Evolutionary conservation across 2,797 vertebrate species (phyloP), one percentile per base, ranked within the genome.

Genomic region (Myotis pilosus): DNA sequence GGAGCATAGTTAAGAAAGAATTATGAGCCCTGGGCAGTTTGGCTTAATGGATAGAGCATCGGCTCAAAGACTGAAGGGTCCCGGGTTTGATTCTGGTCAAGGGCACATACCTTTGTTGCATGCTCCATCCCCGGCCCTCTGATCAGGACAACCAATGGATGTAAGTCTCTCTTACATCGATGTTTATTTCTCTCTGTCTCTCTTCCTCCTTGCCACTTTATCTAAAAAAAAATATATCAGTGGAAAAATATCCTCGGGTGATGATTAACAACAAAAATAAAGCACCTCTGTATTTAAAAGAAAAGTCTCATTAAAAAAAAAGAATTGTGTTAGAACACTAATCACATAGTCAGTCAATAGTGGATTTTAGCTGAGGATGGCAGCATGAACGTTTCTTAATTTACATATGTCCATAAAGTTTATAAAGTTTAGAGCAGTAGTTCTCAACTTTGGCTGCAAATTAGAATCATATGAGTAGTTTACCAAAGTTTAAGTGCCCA

Each of bases 1-100:
- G 62, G 15, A 78, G 47, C 51, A 78, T 94, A 84, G 22, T 83
- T 84, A 93, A 93, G 66, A 94, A 94, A 88, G 47, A 87, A 83
- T 62, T 92, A 82, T 51, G 62, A 87, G 22, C 3, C n/a, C n/a
- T 33, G 9, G n/a, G 30, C 64, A 8, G 64, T 33, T 33, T 68
- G 64, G 64, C 64, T 68, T 33, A 20, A 33, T 33, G n/a, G 64
- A n/a, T 68, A 68, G n/a, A 68, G n/a, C n/a, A 17, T 68, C 3
- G 64, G 64, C 16, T 19, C 4, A 1, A 15, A n/a, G 15, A 64
- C 57, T 5, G 5, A 60, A 60, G 57, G 57, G 57, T 60, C 57
- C 57, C 4, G 2, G 25, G 12, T 60, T 68, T 4, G 17, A 68
- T 68, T 33, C 30, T 17, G 8, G n/a, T 9, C 64, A 33, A 68